These are phyloP conservation scores for Cistogaster globosa DNA, from an alignment of 2,888 invertebrate genomes.

Conservation along the genomic window DNA sequence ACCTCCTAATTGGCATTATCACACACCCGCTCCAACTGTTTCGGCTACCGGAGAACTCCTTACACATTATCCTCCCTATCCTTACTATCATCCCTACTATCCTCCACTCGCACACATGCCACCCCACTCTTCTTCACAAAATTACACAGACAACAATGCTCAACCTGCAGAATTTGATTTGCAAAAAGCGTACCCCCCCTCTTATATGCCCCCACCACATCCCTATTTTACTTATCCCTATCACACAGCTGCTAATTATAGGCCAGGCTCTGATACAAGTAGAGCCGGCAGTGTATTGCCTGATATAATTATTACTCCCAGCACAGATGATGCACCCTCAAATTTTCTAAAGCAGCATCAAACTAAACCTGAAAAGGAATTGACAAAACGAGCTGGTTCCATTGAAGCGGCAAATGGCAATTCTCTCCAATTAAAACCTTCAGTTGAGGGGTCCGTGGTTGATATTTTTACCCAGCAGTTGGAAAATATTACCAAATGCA, in stretches of 20 bases:
- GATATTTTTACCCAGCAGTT: conserved; percentile 78
- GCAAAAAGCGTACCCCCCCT: conserved; percentile 71
- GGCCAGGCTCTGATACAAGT: conserved; percentile 76
- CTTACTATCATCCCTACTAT: conserved; percentile 78
- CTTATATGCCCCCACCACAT: conserved; percentile 73
- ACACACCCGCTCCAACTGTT: conserved; percentile 42
- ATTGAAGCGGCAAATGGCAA: conserved; percentile 76
- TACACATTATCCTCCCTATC: conserved; percentile 75
- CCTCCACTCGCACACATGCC: not conserved
- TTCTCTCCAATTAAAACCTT: conserved; percentile 43
- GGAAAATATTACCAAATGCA: conserved; percentile 76
- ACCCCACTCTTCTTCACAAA: conserved; percentile 71
- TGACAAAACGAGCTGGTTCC: conserved; percentile 74
- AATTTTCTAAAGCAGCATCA: conserved; percentile 77
- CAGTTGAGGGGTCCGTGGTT: conserved; percentile 76
- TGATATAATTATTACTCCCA: conserved; percentile 81
- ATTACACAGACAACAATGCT: conserved; percentile 32
- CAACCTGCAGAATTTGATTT: conserved; percentile 73
- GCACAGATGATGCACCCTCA: conserved; percentile 79
- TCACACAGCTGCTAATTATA: conserved; percentile 76
- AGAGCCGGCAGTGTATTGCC: conserved; percentile 79
- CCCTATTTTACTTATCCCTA: conserved; percentile 74
- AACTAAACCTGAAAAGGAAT: conserved; percentile 75
- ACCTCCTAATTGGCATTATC: conserved; percentile 69
- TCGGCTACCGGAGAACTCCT: conserved; percentile 43